Base-by-base conservation (phyloP, 2,113 vertebrate species). In the Sisor rabdophorus region DNA sequence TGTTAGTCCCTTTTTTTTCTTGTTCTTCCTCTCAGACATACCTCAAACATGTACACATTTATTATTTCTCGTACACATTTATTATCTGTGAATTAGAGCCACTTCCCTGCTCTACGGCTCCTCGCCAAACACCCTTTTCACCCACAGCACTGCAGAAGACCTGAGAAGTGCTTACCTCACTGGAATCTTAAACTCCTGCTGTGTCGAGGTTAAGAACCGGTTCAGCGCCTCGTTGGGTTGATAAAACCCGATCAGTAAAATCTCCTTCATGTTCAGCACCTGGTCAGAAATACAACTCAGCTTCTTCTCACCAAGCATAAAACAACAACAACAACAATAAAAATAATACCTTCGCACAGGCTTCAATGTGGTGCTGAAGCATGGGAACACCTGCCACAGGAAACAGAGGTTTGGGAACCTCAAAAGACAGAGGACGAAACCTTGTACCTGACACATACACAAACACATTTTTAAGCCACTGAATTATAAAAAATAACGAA, bases 371-470 rank as follows among this genome's bases (percentile, higher is more conserved):
- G 78, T 98, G 97, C 88, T 98, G 96, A 59, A 99, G 90, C 96
- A 99, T 99, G n/a, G 97, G 94, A 24, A 98, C 95, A 0, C 97
- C 97, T 0, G 96, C 96, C 58, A 99, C 94, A 8, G 97, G 97
- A 83, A 99, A 99, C 64, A 99, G 88, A 0, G 97, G 96, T 86
- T 99, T 99, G 61, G 97, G 97, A 58, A 99, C 97, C 85, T 98
- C 97, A 78, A 99, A 99, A 2, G 97, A 98, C 78, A 99, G 87
- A 32, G 97, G 97, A 36, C 97, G 92, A 87, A 98, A 98, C 68
- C 97, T 90, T 28, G 97, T 99, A 16, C 97, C 96, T 88, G 54
- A 26, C 20, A 47, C 20, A 24, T 17, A 64, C 20, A 64, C 26
- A 59, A 0, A 28, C 6, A 30, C 5, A 28, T 59, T 17, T 52